Evolutionary conservation across 2,888 invertebrate species (phyloP).

Genomic region (Smittia sp.): DNA sequence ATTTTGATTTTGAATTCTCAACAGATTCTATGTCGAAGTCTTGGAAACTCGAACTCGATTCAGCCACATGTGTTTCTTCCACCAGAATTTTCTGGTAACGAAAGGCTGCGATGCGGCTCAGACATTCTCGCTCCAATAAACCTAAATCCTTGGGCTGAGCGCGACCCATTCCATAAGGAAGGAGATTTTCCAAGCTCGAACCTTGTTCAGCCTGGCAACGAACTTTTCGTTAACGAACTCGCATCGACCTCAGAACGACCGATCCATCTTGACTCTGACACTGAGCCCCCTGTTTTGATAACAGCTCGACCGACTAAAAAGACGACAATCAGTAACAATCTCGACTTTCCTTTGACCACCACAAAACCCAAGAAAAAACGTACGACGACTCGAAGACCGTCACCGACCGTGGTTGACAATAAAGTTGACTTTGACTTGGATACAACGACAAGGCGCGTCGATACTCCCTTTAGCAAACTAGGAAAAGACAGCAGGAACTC

Average conservation of each 20-base stretch:
- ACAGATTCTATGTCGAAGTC: constrained; percentile 48
- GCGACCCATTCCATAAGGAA: constrained; percentile 48
- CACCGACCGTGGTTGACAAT: constrained; percentile 46
- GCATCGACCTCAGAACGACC: background rate
- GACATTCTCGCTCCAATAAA: constrained; percentile 49
- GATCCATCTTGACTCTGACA: constrained; percentile 36
- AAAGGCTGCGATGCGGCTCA: constrained; percentile 49
- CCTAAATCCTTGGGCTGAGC: constrained; percentile 51
- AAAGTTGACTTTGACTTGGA: constrained; percentile 38
- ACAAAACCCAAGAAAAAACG: constrained; percentile 48
- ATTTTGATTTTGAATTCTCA: constrained; percentile 55
- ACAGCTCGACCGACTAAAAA: constrained; percentile 45
- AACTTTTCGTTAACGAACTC: background rate
- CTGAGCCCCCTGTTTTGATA: constrained; percentile 42
- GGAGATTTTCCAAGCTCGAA: constrained; percentile 6
- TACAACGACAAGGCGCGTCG: constrained; percentile 12
- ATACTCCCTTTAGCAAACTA: constrained; percentile 34
- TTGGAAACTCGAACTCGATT: constrained; percentile 51
- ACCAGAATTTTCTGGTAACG: constrained; percentile 49
- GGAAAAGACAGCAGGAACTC: background rate
- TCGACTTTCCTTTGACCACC: constrained; percentile 56
- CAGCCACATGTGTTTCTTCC: constrained; percentile 53
- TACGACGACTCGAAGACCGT: constrained; percentile 51
- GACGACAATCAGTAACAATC: constrained; percentile 59
- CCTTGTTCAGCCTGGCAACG: background rate